A percentile compares a stretch with the other conserved stretches of the same genome.
These are phyloP conservation scores for Petroica traversi DNA, from an alignment of 2,113 vertebrate species.

Conservation along the genomic window DNA sequence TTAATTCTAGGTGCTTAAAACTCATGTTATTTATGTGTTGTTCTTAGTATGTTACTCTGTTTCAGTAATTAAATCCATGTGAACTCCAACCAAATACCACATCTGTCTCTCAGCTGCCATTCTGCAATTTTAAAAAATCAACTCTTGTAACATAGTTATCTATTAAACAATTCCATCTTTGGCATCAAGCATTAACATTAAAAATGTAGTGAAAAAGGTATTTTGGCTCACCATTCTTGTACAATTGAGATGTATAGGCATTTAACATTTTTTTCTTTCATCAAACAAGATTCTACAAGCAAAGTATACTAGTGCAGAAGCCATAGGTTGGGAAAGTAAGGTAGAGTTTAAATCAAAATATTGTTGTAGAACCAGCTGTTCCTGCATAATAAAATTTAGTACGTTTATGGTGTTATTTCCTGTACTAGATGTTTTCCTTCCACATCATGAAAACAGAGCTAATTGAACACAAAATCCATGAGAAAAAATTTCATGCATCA, in stretches of 20 bases:
- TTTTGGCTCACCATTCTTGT: background rate
- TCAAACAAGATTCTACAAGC: background rate
- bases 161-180: background rate
- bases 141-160: background rate
- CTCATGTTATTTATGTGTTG: background rate
- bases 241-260: background rate
- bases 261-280: background rate
- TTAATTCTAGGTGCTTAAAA: background rate
- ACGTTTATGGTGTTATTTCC: background rate
- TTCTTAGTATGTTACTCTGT: background rate
- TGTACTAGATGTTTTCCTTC: background rate
- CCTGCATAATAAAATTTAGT: background rate
- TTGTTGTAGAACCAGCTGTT: background rate
- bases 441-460: background rate
- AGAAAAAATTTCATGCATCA: background rate
- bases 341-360: background rate
- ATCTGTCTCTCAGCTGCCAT: background rate
- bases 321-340: background rate
- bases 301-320: background rate
- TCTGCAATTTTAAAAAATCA: background rate
- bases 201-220: background rate
- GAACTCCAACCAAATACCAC: background rate
- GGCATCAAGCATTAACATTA: background rate
- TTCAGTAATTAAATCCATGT: background rate
- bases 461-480: background rate